Conservation (phyloP, 2,113 vertebrate species). For the Picathartes gymnocephalus region DNA sequence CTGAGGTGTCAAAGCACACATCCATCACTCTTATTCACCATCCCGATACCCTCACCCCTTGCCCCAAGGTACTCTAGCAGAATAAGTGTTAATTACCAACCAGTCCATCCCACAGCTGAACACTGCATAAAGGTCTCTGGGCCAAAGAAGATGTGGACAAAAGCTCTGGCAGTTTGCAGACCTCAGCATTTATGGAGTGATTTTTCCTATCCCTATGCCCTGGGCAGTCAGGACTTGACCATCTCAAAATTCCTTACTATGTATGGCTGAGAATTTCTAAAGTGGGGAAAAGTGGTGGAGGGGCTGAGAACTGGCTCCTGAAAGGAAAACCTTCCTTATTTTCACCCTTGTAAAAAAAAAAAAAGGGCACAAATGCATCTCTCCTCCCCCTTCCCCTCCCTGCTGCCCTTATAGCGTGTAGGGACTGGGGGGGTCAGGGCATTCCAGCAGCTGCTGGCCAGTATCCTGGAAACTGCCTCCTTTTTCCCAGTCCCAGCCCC, state of each 20-base stretch:
- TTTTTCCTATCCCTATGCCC: neutral
- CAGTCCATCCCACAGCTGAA: neutral
- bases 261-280: neutral
- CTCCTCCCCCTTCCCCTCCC: neutral
- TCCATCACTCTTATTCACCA: neutral
- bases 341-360: neutral
- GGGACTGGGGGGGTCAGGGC: constrained; percentile 55
- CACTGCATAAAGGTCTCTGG: neutral
- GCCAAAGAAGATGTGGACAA: neutral
- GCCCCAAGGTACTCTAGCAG: neutral
- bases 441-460: constrained; percentile 79
- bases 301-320: neutral
- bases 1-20: neutral
- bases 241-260: neutral
- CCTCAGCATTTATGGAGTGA: neutral
- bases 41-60: neutral
- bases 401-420: neutral
- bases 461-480: constrained; percentile 82
- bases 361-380: neutral
- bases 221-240: neutral
- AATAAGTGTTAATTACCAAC: neutral
- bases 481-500: constrained; percentile 73
- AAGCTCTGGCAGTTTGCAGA: neutral
- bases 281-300: neutral
- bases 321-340: constrained; percentile 26